These are phyloP conservation scores for Jaculus jaculus DNA, from an alignment of 2,113 vertebrate genomes.

Conservation along the genomic window DNA sequence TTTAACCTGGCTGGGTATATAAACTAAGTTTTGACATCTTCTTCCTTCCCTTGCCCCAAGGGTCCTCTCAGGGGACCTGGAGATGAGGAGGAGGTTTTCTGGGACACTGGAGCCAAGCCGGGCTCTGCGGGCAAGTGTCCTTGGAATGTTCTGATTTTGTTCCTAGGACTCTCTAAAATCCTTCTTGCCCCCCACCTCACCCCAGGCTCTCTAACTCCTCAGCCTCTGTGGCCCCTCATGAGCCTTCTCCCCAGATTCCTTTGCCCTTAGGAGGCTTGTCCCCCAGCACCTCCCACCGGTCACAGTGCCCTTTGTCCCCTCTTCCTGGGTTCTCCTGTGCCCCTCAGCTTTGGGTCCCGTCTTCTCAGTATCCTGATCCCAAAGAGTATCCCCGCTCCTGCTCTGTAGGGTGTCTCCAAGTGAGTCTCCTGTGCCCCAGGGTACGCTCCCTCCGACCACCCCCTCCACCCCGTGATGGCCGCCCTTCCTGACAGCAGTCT, in stretches of 20 bases:
- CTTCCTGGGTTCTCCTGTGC: not conserved
- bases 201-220: not conserved
- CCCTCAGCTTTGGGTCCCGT: not conserved
- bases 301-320: not conserved
- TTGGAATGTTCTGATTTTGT: not conserved
- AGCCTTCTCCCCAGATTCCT: too few relatives aligned
- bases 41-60: not conserved
- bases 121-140: not conserved
- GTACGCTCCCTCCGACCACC: not conserved
- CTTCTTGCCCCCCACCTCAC: not conserved
- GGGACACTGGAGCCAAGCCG: not conserved
- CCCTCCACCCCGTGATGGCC: rapidly evolving
- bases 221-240: not conserved
- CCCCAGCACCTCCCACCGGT: not conserved
- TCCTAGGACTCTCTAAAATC: not conserved
- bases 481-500: not conserved
- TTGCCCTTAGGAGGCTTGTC: not conserved
- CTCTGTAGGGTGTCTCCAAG: not conserved
- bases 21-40: not conserved
- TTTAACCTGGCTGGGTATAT: not conserved
- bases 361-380: not conserved
- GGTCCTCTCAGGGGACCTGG: not conserved
- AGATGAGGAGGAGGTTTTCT: not conserved
- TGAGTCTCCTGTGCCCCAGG: rapidly evolving
- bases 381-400: not conserved